Conservation (phyloP, 2,797 vertebrate species). For the Manis javanica region DNA sequence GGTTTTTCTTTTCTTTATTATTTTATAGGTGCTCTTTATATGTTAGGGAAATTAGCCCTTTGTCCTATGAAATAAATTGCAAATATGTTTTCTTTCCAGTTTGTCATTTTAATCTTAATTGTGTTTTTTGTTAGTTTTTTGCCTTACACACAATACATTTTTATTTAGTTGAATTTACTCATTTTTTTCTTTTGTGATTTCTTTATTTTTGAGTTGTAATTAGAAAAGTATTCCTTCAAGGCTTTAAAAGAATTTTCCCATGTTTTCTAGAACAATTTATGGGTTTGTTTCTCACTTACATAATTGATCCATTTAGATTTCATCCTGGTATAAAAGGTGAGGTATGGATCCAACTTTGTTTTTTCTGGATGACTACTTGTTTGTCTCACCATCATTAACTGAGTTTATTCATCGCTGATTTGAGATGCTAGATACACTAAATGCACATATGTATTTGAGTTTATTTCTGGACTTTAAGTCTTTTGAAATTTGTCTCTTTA, state of each 20-base stretch:
- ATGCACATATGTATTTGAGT: not conserved
- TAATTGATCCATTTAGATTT: not conserved
- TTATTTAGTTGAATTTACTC: not conserved
- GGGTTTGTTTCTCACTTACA: not conserved
- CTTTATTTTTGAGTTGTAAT: slow-evolving; percentile 6
- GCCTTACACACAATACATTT: not conserved
- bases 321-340: not conserved
- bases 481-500: not conserved
- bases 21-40: not conserved
- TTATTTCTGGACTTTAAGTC: not conserved
- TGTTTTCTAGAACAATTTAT: not conserved
- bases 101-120: not conserved
- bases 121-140: not conserved
- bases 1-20: not conserved
- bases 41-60: not conserved
- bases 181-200: not conserved
- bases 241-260: not conserved
- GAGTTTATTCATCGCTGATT: not conserved
- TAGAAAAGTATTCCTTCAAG: not conserved
- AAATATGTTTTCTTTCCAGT: not conserved
- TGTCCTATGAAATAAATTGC: not conserved
- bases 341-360: not conserved
- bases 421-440: not conserved
- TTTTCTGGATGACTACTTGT: not conserved
- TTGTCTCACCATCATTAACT: not conserved